Evolutionary conservation across 2,888 invertebrate species (phyloP).

Genomic region (Acheta domesticus): DNA sequence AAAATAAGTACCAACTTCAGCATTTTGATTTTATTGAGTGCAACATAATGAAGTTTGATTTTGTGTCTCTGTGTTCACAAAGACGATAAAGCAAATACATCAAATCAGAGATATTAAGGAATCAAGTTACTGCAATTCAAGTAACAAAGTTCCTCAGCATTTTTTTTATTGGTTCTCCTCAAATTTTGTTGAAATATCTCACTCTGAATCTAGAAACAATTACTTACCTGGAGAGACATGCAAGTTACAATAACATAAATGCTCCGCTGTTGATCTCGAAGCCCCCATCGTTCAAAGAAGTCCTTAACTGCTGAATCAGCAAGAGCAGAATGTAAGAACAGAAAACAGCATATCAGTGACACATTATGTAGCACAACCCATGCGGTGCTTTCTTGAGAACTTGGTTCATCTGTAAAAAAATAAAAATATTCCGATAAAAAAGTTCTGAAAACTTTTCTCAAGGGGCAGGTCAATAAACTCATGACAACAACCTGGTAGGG

Average conservation of each 20-base stretch:
- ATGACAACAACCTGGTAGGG: not conserved
- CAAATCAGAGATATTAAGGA: no score
- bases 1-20: no score
- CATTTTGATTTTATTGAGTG: no score
- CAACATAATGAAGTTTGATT: no score
- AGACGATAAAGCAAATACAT: no score
- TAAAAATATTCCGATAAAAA: not conserved
- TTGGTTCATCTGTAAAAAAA: not conserved
- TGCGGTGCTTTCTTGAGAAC: not conserved
- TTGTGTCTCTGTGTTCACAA: no score
- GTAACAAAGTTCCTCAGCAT: no score
- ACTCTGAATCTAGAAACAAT: not conserved
- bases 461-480: not conserved
- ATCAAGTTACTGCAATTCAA: no score
- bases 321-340: constrained; percentile 1
- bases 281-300: not conserved
- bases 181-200: no score
- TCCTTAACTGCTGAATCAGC: not conserved
- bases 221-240: not conserved
- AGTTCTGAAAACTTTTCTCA: not conserved
- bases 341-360: not conserved
- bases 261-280: not conserved
- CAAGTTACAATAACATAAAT: not conserved
- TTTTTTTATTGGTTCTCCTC: no score
- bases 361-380: not conserved